phyloP scores from a whole-genome alignment of 1,140 invertebrate genomes.

The Orussus abietinus region DNA sequence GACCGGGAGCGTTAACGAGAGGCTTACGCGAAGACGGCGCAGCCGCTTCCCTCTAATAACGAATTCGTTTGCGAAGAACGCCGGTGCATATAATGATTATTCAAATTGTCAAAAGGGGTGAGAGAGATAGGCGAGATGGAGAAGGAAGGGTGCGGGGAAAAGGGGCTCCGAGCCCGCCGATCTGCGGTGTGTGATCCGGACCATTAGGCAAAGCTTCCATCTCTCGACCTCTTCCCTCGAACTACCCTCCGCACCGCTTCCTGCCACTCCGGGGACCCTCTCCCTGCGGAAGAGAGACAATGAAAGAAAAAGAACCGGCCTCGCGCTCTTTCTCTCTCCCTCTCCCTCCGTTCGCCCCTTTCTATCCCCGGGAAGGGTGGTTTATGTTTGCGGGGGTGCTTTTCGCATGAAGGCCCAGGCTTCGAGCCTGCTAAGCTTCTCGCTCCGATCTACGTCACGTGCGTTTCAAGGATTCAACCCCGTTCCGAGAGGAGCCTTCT shows the following conservation, averaged over 20 bases:
- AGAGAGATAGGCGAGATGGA: constrained; percentile 3
- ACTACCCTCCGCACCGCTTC: not conserved
- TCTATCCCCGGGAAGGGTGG: constrained; percentile 16
- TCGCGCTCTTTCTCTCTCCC: not conserved
- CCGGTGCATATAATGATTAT: constrained; percentile 51
- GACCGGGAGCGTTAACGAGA: not conserved
- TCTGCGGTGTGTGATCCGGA: constrained; percentile 38
- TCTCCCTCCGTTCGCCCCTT: constrained; percentile 6
- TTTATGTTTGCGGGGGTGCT: constrained; percentile 29
- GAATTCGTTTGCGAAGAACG: constrained; percentile 42
- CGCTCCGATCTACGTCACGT: constrained; percentile 41
- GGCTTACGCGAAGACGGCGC: not conserved
- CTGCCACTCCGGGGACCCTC: not conserved
- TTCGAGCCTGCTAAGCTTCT: constrained; percentile 33
- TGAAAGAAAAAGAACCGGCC: too few relatives aligned
- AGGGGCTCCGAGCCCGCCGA: constrained; percentile 14
- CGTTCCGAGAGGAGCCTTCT: too few relatives aligned
- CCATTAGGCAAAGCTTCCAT: constrained; percentile 34
- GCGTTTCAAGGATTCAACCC: constrained; percentile 37
- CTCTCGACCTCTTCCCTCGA: constrained; percentile 14
- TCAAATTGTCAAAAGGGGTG: constrained; percentile 44
- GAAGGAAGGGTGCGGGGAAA: not conserved
- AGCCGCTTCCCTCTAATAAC: constrained; percentile 22
- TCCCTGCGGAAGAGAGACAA: constrained; percentile 1
- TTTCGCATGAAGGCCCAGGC: constrained; percentile 25